Base-by-base conservation (phyloP, 2,797 vertebrate species). In the Hypotaenidia philippensis region DNA sequence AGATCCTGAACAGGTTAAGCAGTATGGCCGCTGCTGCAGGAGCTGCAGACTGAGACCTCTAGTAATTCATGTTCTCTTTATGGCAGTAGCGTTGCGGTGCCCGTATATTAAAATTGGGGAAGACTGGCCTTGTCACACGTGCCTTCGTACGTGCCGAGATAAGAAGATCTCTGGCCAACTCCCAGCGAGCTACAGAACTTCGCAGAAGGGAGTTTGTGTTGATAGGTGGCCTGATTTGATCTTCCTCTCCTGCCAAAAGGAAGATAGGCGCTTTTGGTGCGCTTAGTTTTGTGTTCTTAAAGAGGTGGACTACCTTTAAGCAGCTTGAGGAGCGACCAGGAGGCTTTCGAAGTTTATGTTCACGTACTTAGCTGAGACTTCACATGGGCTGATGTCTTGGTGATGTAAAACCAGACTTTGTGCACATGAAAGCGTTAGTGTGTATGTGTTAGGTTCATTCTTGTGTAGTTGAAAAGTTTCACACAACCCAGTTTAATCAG, bases 401-500 rank as follows among this genome's bases (percentile, higher is more conserved):
- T 63, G 49, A 82, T 70, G 31, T 68, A 53, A 90, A 83, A 31
- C 52, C 81, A 61, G 61, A 18, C 88, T 95, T 82, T 60, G 71
- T 63, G 52, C 7, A 2, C 23, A 1, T 41, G 77, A 29, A 91
- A 32, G 57, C n/a, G 8, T 80, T 63, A n/a, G 49, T 55, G 1
- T 14, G 23, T 55, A 0, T 81, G 16, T 76, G 72, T 77, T n/a
- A 38, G 13, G 23, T 56, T 84, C 4, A 0, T 88, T 90, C 20
- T 86, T 66, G 21, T 0, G 0, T 49, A n/a, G 41, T 10, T 70
- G 55, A 19, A 61, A 72, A 84, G 80, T 59, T 63, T 34, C 4
- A 0, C 23, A 66, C 81, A 56, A 83, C 29, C 27, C 70, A 36
- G 5, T 72, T 65, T 80, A 63, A 49, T 87, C 0, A 0, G 3